phyloP scores from a whole-genome alignment of 2,113 vertebrate genomes.

The Bufo bufo region DNA sequence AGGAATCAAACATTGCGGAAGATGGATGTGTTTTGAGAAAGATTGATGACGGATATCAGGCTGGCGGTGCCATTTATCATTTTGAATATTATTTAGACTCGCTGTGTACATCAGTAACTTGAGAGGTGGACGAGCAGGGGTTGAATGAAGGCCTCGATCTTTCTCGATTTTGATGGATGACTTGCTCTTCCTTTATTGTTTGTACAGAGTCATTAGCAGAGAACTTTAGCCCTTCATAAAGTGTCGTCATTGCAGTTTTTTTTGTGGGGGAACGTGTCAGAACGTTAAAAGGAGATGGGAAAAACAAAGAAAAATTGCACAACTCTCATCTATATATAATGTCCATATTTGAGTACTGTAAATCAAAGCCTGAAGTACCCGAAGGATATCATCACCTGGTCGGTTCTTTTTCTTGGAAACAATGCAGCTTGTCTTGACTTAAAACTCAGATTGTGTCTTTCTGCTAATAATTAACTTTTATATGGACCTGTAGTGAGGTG shows the following conservation, averaged over 20 bases:
- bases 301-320: not conserved
- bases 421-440: not conserved
- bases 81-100: slow-evolving; percentile 99
- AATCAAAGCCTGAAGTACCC: not conserved
- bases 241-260: slow-evolving; percentile 33
- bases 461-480: slow-evolving; percentile 11
- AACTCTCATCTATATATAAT: not conserved
- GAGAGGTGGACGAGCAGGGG: slow-evolving; percentile 90
- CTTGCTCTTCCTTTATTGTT: slow-evolving; percentile 85
- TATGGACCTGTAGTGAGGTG: not conserved
- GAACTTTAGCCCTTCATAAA: slow-evolving; percentile 63
- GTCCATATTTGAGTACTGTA: not conserved
- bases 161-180: slow-evolving; percentile 85
- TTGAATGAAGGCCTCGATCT: slow-evolving; percentile 83
- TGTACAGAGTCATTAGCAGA: slow-evolving; percentile 80
- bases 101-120: slow-evolving; percentile 97
- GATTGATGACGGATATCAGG: slow-evolving; percentile 98
- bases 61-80: slow-evolving; percentile 96
- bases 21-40: slow-evolving; percentile 99
- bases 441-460: not conserved
- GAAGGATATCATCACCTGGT: not conserved
- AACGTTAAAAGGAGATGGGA: not conserved
- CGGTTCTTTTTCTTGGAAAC: not conserved
- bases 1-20: slow-evolving; percentile 91
- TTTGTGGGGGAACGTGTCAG: not conserved